A percentile compares a stretch with the other conserved stretches of the same genome.
phyloP scores from a whole-genome alignment of 2,888 invertebrate species.

The Nephrocerus scutellatus region DNA sequence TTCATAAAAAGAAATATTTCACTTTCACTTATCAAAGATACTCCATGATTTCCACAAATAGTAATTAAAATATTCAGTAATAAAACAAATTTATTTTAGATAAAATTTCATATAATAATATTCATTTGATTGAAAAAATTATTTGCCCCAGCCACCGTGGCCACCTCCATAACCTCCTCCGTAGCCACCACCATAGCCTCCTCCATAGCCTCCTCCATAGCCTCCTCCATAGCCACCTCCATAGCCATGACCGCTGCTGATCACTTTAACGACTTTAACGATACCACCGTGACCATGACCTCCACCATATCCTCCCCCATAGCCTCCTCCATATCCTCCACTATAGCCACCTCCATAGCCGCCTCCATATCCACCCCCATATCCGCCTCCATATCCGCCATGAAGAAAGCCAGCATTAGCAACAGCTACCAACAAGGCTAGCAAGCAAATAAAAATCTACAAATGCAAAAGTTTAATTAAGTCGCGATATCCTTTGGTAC shows the following conservation, averaged over 20 bases:
- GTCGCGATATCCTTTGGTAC: too few species aligned
- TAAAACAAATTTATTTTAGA: too few species aligned
- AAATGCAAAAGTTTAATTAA: too few species aligned
- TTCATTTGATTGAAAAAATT: too few species aligned
- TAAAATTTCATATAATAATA: too few species aligned
- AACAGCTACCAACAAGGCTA: slow-evolving; percentile 25
- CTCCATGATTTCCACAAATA: too few species aligned
- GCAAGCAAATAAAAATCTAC: slow-evolving; percentile 25
- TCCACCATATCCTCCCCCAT: slow-evolving; percentile 13
- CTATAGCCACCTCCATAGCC: slow-evolving; percentile 16
- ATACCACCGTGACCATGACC: slow-evolving; percentile 11
- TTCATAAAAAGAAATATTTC: too few species aligned
- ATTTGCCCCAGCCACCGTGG: slow-evolving; percentile 19
- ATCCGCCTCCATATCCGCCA: slow-evolving; percentile 2
- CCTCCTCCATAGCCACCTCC: slow-evolving; percentile 8
- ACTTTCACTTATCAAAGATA: too few species aligned
- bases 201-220: not conserved
- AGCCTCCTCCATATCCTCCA: slow-evolving; percentile 12
- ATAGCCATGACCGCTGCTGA: slow-evolving; percentile 13
- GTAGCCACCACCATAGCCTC: not conserved
- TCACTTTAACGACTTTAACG: slow-evolving; percentile 5
- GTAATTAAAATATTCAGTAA: too few species aligned
- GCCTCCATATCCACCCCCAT: slow-evolving; percentile 12
- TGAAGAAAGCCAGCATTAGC: slow-evolving; percentile 17
- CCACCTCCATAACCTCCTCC: slow-evolving; percentile 1